These are phyloP conservation scores for Calypte anna DNA, from an alignment of 2,113 vertebrate genomes.

Conservation along the genomic window DNA sequence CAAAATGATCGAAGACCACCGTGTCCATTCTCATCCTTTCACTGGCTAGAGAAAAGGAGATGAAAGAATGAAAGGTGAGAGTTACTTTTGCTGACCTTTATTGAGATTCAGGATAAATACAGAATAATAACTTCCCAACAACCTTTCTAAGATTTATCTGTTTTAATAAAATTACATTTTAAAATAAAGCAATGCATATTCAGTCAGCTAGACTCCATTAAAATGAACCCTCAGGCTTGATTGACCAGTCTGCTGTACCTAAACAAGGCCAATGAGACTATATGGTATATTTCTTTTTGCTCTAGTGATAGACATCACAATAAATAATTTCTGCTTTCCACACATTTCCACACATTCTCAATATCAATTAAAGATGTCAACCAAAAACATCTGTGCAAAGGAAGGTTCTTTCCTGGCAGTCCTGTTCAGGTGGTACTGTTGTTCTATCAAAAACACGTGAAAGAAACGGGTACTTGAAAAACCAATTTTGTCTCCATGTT, in stretches of 20 bases:
- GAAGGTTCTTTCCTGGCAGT: neutral
- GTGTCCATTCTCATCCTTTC: neutral
- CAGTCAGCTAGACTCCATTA: neutral
- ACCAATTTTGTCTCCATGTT: neutral
- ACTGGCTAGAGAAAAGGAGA: neutral
- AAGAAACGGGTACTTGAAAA: neutral
- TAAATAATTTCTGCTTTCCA: neutral
- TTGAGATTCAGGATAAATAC: neutral
- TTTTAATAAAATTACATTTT: neutral
- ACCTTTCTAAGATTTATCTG: neutral
- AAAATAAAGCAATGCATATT: neutral
- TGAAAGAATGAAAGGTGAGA: neutral
- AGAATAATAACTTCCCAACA: neutral
- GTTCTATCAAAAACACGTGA: neutral
- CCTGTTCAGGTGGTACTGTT: neutral
- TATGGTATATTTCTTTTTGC: neutral
- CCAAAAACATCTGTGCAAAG: neutral
- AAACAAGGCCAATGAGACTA: neutral
- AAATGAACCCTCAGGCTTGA: neutral
- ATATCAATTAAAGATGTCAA: neutral
- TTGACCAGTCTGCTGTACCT: neutral
- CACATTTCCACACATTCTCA: accelerated
- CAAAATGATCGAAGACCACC: neutral
- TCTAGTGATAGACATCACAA: neutral
- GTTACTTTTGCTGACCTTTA: neutral